Evolutionary conservation across 2,888 invertebrate genomes (phyloP).

Genomic region (Chrysolina oricalcia): DNA sequence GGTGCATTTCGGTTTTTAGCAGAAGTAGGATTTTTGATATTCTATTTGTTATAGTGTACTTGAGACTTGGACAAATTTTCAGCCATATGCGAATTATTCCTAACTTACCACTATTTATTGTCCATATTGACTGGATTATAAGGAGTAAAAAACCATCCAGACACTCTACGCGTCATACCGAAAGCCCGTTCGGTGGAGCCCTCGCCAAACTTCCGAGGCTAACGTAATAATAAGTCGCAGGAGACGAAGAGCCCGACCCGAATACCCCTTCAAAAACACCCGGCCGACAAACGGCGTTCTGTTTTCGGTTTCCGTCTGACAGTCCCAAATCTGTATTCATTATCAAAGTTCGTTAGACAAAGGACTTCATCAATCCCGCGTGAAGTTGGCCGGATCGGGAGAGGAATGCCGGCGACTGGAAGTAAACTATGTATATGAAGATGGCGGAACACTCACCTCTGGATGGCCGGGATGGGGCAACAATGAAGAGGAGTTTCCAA

Average conservation of each 20-base stretch:
- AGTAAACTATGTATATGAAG: conserved; percentile 42
- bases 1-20: too few species aligned
- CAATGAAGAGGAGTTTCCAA: conserved; percentile 43
- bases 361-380: conserved; percentile 47
- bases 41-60: too few species aligned
- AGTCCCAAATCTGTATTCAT: conserved; percentile 46
- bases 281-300: neutral
- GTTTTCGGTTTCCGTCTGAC: conserved; percentile 17
- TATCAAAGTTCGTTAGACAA: conserved; percentile 46
- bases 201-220: neutral
- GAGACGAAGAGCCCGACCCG: neutral
- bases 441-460: conserved; percentile 35
- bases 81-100: too few species aligned
- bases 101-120: too few species aligned
- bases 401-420: conserved; percentile 42
- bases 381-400: conserved; percentile 37
- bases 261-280: conserved; percentile 6
- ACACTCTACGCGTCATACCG: neutral
- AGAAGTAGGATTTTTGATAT: too few species aligned
- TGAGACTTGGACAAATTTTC: too few species aligned
- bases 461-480: conserved; percentile 35
- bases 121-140: too few species aligned
- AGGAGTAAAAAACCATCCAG: too few species aligned
- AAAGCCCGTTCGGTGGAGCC: neutral
- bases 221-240: conserved; percentile 6